Base-by-base conservation (phyloP, 1,140 invertebrate genomes). In the Euura lappo region DNA sequence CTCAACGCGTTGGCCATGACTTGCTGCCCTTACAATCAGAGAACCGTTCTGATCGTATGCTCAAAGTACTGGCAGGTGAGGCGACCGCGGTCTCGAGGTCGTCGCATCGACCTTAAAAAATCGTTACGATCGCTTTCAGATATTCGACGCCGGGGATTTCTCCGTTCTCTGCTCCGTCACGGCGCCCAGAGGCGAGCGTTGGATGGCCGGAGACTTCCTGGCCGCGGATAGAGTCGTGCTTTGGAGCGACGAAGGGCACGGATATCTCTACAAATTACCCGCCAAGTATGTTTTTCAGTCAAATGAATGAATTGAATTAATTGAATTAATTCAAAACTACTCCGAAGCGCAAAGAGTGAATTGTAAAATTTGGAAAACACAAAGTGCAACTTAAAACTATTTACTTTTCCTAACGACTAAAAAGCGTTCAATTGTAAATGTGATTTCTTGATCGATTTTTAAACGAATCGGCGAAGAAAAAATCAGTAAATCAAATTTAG, bases 51-150 rank as follows among this genome's bases (percentile, higher is more conserved):
- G 2, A 96, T 99, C 64, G 96, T 99, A 1, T 98, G 97, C 83
- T 94, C 96, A 1, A 98, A 97, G 82, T 97, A 97, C 88, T 99
- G 98, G 95, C 98, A 99, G 91, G 98, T 99, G 85, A 71, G 77
- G 8, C 13, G 66, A 68, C 2, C 1, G 2, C 0, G 8, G 66
- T 8, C 66, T 44, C 13, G 28, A 8, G 7, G 2, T 44, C 13
- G 13, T 44, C 66, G 2, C 1, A 46, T 69, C 42, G 13, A 69
- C 45, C 1, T n/a, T n/a, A 7, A 75, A 75, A 75, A 75, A 65
- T 75, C 4, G 8, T 69, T 71, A 44, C 72, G 46, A 68, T 75
- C 70, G 70, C 79, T 78, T 87, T 47, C 79, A 98, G 96, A 94
- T 95, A 75, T 94, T 94, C 81, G 94, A 96, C 89, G 94, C 94